Conservation (phyloP, 2,888 invertebrate species). For the Eupithecia abbreviata region DNA sequence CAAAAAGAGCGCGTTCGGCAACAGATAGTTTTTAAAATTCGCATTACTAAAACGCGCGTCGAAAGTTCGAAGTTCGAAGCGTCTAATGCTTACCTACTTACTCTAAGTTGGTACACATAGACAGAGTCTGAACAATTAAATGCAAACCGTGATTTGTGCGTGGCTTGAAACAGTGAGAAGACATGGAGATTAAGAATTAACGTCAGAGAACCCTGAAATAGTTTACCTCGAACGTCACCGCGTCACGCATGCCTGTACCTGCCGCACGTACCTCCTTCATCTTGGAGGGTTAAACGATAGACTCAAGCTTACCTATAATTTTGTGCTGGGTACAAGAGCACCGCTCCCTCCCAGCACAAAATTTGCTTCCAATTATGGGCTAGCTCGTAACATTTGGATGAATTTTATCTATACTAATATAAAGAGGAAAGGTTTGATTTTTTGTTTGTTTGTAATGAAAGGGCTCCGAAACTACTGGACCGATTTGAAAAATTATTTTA, state of each 20-base stretch:
- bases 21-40: no score
- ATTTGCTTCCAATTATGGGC: no score
- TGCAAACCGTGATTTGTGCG: constrained; percentile 64
- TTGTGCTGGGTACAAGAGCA: no score
- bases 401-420: no score
- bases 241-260: constrained; percentile 67
- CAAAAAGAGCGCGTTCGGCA: no score
- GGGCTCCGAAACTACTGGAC: no score
- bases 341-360: no score
- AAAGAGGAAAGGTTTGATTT: no score
- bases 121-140: constrained; percentile 37
- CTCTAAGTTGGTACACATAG: constrained; percentile 3
- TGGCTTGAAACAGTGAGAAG: constrained; percentile 65
- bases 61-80: neutral
- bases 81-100: neutral
- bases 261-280: constrained; percentile 44
- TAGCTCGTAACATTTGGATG: no score
- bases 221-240: constrained; percentile 68
- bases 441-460: no score
- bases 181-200: constrained; percentile 69
- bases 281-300: neutral
- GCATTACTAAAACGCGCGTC: no score
- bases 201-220: constrained; percentile 70
- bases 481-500: no score
- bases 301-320: neutral